Evolutionary conservation across 2,888 invertebrate species (phyloP).

Genomic region (Cyaniris semiargus): DNA sequence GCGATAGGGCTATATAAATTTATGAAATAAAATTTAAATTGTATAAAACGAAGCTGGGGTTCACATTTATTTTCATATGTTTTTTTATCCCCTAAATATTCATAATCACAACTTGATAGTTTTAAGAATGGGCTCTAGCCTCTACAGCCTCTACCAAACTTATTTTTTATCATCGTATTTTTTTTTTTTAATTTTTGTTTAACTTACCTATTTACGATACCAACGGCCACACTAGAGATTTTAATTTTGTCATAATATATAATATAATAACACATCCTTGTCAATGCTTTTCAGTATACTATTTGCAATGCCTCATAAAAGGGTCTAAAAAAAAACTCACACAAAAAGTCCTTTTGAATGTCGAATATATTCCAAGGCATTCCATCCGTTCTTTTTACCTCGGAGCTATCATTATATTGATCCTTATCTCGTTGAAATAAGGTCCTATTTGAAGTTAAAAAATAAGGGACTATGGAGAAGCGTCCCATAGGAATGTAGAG

Average conservation of each 20-base stretch:
- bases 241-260: too few relatives aligned
- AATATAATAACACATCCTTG: too few relatives aligned
- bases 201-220: not conserved
- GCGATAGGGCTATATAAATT: not conserved
- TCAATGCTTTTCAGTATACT: too few relatives aligned
- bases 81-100: too few relatives aligned
- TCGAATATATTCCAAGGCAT: not conserved
- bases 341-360: conserved; percentile 19
- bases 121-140: not conserved
- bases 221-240: not conserved
- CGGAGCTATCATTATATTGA: not conserved
- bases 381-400: not conserved
- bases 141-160: not conserved
- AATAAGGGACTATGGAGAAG: not conserved
- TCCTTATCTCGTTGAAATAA: not conserved
- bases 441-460: not conserved
- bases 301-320: not conserved
- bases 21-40: not conserved
- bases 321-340: not conserved
- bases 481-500: not conserved
- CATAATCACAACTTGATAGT: not conserved
- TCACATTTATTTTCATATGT: not conserved
- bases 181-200: not conserved
- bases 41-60: not conserved
- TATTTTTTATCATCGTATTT: not conserved